Conservation (phyloP, 2,797 vertebrate genomes). For the Oreonectes daqikongensis region DNA sequence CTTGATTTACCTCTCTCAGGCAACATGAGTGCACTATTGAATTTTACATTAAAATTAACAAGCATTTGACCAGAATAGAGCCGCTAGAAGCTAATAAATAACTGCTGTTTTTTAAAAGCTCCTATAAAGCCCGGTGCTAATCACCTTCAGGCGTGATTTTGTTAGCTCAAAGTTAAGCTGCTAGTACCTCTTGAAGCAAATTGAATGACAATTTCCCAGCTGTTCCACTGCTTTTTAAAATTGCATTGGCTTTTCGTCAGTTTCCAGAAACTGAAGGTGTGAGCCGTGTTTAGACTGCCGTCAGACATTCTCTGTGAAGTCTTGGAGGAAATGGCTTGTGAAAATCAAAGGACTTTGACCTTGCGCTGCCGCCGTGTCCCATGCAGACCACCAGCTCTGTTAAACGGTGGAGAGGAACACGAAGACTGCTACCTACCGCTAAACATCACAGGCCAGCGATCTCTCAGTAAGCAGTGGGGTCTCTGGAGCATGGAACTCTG, state of each 20-base stretch:
- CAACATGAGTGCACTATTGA: slow-evolving; percentile 6
- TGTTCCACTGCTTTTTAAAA: slow-evolving; percentile 19
- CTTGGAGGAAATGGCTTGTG: slow-evolving; percentile 44
- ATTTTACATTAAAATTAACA: slow-evolving; percentile 31
- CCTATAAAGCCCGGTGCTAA: not conserved
- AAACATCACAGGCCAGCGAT: slow-evolving; percentile 28
- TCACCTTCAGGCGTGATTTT: slow-evolving; percentile 3
- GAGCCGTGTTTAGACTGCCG: slow-evolving; percentile 1
- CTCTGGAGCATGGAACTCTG: slow-evolving; percentile 56
- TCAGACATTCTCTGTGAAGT: slow-evolving; percentile 10
- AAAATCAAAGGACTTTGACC: slow-evolving; percentile 39
- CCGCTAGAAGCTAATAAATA: slow-evolving; percentile 1
- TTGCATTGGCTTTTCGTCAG: slow-evolving; percentile 1
- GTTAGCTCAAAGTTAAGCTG: not conserved
- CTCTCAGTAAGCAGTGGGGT: slow-evolving; percentile 59
- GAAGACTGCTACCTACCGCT: slow-evolving; percentile 12
- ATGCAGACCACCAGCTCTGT: slow-evolving; percentile 8
- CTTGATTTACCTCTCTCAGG: slow-evolving; percentile 18
- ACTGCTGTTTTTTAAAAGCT: slow-evolving; percentile 2
- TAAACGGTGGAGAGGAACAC: not conserved
- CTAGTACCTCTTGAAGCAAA: not conserved
- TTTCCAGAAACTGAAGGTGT: slow-evolving; percentile 8
- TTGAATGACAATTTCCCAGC: slow-evolving; percentile 9
- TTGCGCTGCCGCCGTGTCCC: slow-evolving; percentile 5
- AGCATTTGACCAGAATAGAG: not conserved